These are phyloP conservation scores for Allophyes oxyacanthae DNA, from an alignment of 2,888 invertebrate species.

Conservation along the genomic window DNA sequence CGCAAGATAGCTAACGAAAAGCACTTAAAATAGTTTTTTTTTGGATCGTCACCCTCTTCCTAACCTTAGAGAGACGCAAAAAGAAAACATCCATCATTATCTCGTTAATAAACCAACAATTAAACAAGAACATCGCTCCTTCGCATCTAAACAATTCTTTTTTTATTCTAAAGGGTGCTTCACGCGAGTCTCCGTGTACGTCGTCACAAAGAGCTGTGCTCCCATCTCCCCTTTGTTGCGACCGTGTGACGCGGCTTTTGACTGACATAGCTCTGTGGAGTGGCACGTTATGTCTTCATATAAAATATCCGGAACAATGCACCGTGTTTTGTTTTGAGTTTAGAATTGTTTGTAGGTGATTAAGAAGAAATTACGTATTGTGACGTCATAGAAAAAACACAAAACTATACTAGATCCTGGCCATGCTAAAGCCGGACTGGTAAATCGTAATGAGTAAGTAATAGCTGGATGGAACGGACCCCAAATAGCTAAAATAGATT, in stretches of 20 bases:
- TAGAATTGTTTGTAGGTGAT: background rate
- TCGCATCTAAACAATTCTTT: constrained; percentile 54
- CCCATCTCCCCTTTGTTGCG: constrained; percentile 42
- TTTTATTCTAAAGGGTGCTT: constrained; percentile 48
- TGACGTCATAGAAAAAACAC: too few relatives aligned
- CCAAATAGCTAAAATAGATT: too few relatives aligned
- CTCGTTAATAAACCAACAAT: constrained; percentile 41
- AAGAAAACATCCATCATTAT: constrained; percentile 9
- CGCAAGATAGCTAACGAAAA: too few relatives aligned
- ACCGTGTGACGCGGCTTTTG: constrained; percentile 55
- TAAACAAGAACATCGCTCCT: constrained; percentile 44
- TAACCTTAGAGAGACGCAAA: background rate
- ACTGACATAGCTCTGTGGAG: constrained; percentile 51
- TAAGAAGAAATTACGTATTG: too few relatives aligned
- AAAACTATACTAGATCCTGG: too few relatives aligned
- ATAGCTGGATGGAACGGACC: too few relatives aligned
- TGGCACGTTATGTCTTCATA: constrained; percentile 56
- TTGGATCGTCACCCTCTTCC: too few relatives aligned
- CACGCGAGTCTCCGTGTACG: constrained; percentile 41
- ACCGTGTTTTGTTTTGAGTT: constrained; percentile 29
- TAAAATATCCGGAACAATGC: constrained; percentile 52
- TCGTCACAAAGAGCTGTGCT: constrained; percentile 44
- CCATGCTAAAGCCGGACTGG: too few relatives aligned
- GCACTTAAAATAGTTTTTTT: too few relatives aligned
- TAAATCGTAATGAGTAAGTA: too few relatives aligned